A percentile compares a stretch with the other conserved stretches of the same genome.
phyloP scores from a whole-genome alignment of 1,140 invertebrate species.

The Diploscapter pachys region DNA sequence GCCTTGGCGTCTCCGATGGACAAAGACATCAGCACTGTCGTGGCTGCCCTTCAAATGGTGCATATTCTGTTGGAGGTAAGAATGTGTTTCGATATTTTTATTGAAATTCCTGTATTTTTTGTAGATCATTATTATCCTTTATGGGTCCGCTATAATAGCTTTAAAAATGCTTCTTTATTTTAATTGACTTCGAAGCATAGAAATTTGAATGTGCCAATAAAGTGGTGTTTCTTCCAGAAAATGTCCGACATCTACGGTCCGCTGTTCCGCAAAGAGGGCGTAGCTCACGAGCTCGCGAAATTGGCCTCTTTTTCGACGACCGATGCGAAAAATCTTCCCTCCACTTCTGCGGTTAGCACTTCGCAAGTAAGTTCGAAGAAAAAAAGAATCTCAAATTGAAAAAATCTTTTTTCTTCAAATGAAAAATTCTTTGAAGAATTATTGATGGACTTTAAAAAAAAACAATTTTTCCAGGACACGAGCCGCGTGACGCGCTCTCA shows the following conservation, averaged over 20 bases:
- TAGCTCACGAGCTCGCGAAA: slow-evolving; percentile 30
- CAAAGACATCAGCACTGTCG: slow-evolving; percentile 47
- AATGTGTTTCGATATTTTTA: not conserved
- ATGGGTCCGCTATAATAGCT: too few relatives aligned
- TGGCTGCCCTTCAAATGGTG: slow-evolving; percentile 49
- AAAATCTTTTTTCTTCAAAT: too few relatives aligned
- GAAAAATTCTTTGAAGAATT: too few relatives aligned
- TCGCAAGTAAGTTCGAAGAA: too few relatives aligned
- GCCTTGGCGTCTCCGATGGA: slow-evolving; percentile 23
- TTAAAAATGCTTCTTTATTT: too few relatives aligned
- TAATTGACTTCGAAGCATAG: too few relatives aligned
- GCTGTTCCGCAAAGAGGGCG: slow-evolving; percentile 52
- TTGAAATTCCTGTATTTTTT: not conserved
- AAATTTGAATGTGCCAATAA: too few relatives aligned
- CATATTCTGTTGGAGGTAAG: slow-evolving; percentile 43
- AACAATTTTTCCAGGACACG: too few relatives aligned
- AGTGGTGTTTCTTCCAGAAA: slow-evolving; percentile 21
- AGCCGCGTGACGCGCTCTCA: too few relatives aligned
- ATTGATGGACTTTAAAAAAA: too few relatives aligned
- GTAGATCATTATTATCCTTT: not conserved
- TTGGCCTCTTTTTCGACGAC: slow-evolving; percentile 13
- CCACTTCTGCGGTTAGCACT: not conserved
- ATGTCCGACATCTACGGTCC: slow-evolving; percentile 50
- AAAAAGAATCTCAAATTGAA: too few relatives aligned
- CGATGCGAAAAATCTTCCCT: slow-evolving; percentile 1